Percentiles rank a stretch among this genome's conserved stretches.
phyloP scores from a whole-genome alignment of 2,888 invertebrate genomes.

The Perdita meconis region DNA sequence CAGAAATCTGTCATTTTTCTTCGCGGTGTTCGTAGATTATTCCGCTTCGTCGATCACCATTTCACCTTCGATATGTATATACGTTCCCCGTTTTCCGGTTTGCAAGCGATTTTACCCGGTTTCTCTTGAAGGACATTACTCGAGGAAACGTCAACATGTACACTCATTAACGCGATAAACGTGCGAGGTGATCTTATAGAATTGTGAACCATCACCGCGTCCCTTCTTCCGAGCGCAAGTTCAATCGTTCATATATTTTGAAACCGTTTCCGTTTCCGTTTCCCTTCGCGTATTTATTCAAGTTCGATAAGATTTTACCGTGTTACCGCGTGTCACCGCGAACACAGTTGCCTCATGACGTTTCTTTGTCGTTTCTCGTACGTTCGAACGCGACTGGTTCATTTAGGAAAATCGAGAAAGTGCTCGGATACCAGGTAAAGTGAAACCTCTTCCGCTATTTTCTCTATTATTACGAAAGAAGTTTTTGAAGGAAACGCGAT shows the following conservation, averaged over 20 bases:
- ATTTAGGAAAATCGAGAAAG: slow-evolving; percentile 13
- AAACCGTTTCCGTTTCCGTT: slow-evolving; percentile 29
- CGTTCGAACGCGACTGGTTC: slow-evolving; percentile 11
- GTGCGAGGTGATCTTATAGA: slow-evolving; percentile 15
- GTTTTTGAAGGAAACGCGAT: background rate
- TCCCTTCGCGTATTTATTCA: slow-evolving; percentile 8
- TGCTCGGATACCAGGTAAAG: slow-evolving; percentile 46
- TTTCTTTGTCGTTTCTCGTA: background rate
- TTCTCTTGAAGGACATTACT: background rate
- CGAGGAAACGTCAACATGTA: slow-evolving; percentile 29
- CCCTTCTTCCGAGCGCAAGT: slow-evolving; percentile 18
- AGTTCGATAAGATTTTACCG: slow-evolving; percentile 23
- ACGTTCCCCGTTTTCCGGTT: slow-evolving; percentile 33
- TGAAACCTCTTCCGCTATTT: background rate
- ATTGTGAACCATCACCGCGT: slow-evolving; percentile 5
- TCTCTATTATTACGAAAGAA: background rate
- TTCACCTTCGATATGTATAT: slow-evolving; percentile 50
- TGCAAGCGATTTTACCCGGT: slow-evolving; percentile 15
- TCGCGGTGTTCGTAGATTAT: slow-evolving; percentile 45
- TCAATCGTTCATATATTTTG: slow-evolving; percentile 28
- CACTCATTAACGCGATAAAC: slow-evolving; percentile 17
- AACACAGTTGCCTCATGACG: slow-evolving; percentile 12
- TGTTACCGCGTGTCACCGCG: background rate
- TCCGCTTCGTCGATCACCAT: slow-evolving; percentile 46
- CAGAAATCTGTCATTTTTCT: slow-evolving; percentile 59